A percentile compares a stretch with the other conserved stretches of the same genome.
Conservation (phyloP, 2,113 vertebrate species). For the Grammomys dolichurus region DNA sequence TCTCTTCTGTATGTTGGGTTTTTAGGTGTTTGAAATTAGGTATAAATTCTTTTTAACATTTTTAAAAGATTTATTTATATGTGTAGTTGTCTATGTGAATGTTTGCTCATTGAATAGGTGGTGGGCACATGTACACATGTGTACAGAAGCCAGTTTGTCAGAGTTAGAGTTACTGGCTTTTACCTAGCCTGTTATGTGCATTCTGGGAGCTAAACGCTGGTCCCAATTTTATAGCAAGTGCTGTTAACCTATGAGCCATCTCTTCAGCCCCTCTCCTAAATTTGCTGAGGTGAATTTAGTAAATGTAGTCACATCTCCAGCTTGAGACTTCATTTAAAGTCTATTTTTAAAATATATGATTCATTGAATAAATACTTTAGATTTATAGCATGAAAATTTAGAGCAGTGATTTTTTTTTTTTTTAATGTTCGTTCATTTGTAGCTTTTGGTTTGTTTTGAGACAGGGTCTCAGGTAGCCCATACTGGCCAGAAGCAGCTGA, state of each 20-base stretch:
- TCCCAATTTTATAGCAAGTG: neutral
- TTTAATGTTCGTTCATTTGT: neutral
- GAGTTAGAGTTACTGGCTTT: neutral
- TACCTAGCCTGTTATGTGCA: neutral
- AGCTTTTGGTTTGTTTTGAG: neutral
- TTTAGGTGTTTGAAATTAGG: conserved; percentile 57
- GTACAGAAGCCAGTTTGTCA: neutral
- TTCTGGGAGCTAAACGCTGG: neutral
- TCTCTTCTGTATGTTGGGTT: conserved; percentile 53
- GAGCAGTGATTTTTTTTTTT: neutral
- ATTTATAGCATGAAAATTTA: neutral
- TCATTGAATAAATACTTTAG: neutral
- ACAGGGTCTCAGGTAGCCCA: neutral
- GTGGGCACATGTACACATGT: neutral
- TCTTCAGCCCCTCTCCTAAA: too few species aligned
- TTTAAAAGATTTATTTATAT: neutral
- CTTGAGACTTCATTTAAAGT: neutral
- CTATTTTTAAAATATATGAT: neutral
- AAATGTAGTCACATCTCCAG: neutral
- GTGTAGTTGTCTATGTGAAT: neutral
- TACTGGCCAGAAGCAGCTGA: neutral
- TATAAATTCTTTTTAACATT: conserved; percentile 32
- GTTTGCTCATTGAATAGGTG: neutral
- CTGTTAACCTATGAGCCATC: neutral
- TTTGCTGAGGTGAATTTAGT: neutral